Percentiles rank a stretch among this genome's conserved stretches.
Conservation (phyloP, 2,888 invertebrate species). For the Abscondita cerata region DNA sequence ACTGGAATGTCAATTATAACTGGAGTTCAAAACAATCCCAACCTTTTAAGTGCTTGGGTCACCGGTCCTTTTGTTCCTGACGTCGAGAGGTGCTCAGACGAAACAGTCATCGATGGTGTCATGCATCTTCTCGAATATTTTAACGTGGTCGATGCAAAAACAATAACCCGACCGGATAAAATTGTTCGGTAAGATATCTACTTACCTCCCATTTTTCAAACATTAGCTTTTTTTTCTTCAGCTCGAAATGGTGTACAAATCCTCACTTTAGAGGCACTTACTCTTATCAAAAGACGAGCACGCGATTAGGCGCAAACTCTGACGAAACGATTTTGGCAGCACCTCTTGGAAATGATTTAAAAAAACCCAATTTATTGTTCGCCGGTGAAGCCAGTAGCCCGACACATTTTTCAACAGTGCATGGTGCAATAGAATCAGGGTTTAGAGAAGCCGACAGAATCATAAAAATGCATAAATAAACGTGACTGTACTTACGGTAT, state of each 20-base stretch:
- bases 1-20: neutral
- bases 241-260: slow-evolving; percentile 66
- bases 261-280: slow-evolving; percentile 73
- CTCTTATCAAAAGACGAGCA: slow-evolving; percentile 64
- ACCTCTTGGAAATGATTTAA: slow-evolving; percentile 56
- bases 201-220: no score
- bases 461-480: slow-evolving; percentile 13
- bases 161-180: slow-evolving; percentile 53
- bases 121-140: slow-evolving; percentile 58
- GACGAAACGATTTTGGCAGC: slow-evolving; percentile 4
- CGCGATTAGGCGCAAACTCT: slow-evolving; percentile 54
- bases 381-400: slow-evolving; percentile 63
- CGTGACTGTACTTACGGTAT: no score
- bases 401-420: slow-evolving; percentile 57
- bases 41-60: slow-evolving; percentile 71
- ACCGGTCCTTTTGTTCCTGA: slow-evolving; percentile 66
- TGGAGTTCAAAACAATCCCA: slow-evolving; percentile 65
- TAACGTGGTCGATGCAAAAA: slow-evolving; percentile 41
- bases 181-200: neutral
- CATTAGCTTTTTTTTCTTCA: slow-evolving; percentile 8
- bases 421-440: slow-evolving; percentile 60
- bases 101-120: slow-evolving; percentile 61
- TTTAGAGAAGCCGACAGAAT: slow-evolving; percentile 58
- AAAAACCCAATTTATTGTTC: slow-evolving; percentile 55
- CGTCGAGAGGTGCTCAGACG: slow-evolving; percentile 66